Conservation (phyloP, 2,888 invertebrate species). For the Lochmaea capreae region DNA sequence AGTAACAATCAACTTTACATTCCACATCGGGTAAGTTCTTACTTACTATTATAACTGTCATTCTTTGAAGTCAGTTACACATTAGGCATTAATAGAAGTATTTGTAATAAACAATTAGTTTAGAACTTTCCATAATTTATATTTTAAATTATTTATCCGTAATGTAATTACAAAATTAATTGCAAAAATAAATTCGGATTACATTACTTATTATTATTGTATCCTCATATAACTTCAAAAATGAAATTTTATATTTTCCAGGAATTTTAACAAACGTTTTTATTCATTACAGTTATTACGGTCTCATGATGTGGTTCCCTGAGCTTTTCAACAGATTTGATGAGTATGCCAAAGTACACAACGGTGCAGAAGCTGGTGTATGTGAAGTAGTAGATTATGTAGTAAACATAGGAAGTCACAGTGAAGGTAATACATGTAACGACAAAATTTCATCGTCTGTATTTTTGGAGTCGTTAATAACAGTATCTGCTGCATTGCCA, state of each 20-base stretch:
- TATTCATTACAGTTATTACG: conserved; percentile 79
- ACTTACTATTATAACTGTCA: background rate
- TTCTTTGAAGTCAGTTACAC: no score
- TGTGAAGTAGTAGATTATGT: conserved; percentile 84
- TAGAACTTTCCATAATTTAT: no score
- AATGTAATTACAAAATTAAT: no score
- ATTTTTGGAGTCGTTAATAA: conserved; percentile 88
- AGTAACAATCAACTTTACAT: conserved; percentile 90
- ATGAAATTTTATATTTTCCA: no score
- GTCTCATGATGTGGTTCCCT: conserved; percentile 97
- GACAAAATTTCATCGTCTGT: conserved; percentile 82
- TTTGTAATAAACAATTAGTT: background rate
- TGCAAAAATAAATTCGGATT: no score
- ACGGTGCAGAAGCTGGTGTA: conserved; percentile 75
- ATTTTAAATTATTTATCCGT: no score
- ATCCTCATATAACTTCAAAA: no score
- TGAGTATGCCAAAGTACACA: conserved; percentile 78
- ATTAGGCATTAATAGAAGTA: background rate
- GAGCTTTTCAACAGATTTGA: conserved; percentile 93
- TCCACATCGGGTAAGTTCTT: conserved; percentile 84
- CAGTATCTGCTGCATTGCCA: conserved; percentile 86
- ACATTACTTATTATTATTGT: no score
- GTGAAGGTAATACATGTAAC: conserved; percentile 71
- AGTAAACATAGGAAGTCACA: conserved; percentile 72
- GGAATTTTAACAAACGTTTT: no score